Base-by-base conservation (phyloP, 1,140 invertebrate genomes). In the Palaemon carinicauda region DNA sequence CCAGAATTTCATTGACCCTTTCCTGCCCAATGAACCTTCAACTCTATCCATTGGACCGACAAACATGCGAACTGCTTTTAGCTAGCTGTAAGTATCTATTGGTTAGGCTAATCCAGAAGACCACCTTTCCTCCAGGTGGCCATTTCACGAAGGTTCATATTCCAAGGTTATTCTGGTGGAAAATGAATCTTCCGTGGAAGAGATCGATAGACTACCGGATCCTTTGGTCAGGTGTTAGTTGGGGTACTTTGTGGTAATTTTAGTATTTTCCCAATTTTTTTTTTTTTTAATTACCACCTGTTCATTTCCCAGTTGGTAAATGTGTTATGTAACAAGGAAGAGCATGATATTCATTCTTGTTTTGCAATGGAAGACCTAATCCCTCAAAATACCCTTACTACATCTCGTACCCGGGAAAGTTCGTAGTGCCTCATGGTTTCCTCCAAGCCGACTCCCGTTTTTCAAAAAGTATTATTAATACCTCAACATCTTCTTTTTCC, bases 21-120 rank as follows among this genome's bases (percentile, higher is more conserved):
- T 96, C 97, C 12, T 98, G 97, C 90, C 97, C 97, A 71, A 98
- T 98, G 97, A 97, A 98, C 93, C 93, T 98, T 89, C 98, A 98
- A 93, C 93, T 98, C 56, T 98, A 98, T 93, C 97, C 97, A 53
- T 91, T 98, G 90, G 97, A 98, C 92, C 94, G 96, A 91, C 97
- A 98, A 93, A 95, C 95, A 71, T 98, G 97, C 91, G 97, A 96
- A 69, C 93, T 98, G 75, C 93, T 96, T 90, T 97, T 98, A 96
- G 97, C 97, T 89, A 98, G 97, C 91, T 98, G 97, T 98, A 92
- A 97, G 97, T 97, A 89, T 82, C 29, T 27, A 10, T 50, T 60
- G 41, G 54, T 21, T 29, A 21, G 29, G 10, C 19, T 10, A 31
- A 9, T 21, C 19, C 75, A 54, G 19, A 19, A 29, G 24, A 15